Percentiles rank a stretch among this genome's conserved stretches.
These are phyloP conservation scores for Agrochola circellaris DNA, from an alignment of 2,888 invertebrate species.

Conservation along the genomic window DNA sequence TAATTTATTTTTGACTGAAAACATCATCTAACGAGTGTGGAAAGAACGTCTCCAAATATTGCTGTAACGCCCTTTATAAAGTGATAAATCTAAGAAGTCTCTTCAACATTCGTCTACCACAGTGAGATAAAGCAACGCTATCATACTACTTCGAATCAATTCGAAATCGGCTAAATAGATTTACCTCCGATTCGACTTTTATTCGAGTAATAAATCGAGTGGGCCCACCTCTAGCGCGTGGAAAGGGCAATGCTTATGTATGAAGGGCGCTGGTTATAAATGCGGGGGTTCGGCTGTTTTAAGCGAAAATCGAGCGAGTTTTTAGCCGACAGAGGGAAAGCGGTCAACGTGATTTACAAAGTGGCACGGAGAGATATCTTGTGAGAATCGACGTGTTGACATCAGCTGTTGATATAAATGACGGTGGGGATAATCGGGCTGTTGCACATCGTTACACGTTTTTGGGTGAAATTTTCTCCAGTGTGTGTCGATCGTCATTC, in stretches of 20 bases:
- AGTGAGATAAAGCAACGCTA: constrained; percentile 32
- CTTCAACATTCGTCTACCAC: constrained; percentile 25
- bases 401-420: constrained; percentile 45
- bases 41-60: not conserved
- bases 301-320: constrained; percentile 64
- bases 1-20: not conserved
- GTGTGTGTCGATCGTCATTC: too few relatives aligned
- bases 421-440: constrained; percentile 6
- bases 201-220: constrained; percentile 60
- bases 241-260: constrained; percentile 71
- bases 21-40: not conserved
- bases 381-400: constrained; percentile 58
- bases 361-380: constrained; percentile 56
- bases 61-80: not conserved
- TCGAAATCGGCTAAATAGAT: constrained; percentile 57
- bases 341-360: constrained; percentile 63
- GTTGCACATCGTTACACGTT: not conserved
- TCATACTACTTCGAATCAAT: constrained; percentile 52
- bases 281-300: constrained; percentile 61
- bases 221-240: constrained; percentile 55
- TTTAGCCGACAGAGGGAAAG: constrained; percentile 55
- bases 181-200: constrained; percentile 60
- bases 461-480: not conserved
- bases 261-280: constrained; percentile 70
- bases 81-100: not conserved